These are phyloP conservation scores for Tachysurus fulvidraco DNA, from an alignment of 2,113 vertebrate species.

Conservation along the genomic window DNA sequence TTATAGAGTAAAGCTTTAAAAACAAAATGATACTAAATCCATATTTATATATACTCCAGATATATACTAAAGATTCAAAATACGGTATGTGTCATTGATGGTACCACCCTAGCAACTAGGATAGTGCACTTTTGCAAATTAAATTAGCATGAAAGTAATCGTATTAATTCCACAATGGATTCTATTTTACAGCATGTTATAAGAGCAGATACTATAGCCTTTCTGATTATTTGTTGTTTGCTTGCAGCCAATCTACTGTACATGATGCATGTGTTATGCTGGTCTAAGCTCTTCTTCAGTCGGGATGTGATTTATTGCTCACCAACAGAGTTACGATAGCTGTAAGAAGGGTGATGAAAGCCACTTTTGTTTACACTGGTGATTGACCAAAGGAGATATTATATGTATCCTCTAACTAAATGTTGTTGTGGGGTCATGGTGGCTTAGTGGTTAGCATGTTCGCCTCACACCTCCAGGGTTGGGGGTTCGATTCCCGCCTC, in stretches of 20 bases:
- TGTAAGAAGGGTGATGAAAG: neutral
- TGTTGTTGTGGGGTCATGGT: too few relatives aligned
- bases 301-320: neutral
- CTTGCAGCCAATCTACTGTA: neutral
- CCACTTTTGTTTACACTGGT: neutral
- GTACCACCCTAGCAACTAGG: neutral
- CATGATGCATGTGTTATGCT: neutral
- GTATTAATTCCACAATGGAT: neutral
- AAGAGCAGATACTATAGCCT: neutral
- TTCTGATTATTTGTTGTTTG: neutral
- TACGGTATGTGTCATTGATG: neutral
- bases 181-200: neutral
- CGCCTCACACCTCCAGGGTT: too few relatives aligned
- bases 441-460: too few relatives aligned
- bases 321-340: neutral
- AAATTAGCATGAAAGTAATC: neutral
- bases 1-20: neutral
- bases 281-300: conserved; percentile 1
- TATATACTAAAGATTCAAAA: neutral
- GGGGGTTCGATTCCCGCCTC: too few relatives aligned
- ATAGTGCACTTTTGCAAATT: neutral
- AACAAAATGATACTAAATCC: neutral
- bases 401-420: too few relatives aligned
- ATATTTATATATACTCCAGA: too few relatives aligned
- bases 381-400: neutral